Percentiles rank a stretch among this genome's conserved stretches.
Conservation (phyloP, 2,888 invertebrate genomes). For the Drosophila subsilvestris region DNA sequence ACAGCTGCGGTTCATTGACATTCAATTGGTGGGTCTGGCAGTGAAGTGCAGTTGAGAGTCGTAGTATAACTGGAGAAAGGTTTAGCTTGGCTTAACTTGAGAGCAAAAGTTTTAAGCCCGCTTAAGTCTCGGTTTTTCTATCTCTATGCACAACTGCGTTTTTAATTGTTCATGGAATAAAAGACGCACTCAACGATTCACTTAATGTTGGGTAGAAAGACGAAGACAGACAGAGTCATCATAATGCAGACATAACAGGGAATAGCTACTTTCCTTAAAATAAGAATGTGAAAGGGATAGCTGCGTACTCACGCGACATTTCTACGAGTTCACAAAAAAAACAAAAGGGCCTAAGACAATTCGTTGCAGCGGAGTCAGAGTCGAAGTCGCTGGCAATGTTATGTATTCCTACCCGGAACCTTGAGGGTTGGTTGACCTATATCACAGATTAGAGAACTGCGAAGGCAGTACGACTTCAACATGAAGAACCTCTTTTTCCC, state of each 20-base stretch:
- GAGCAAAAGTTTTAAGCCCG: conserved; percentile 30
- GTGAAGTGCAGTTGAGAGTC: background rate
- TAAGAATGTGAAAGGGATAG: conserved; percentile 31
- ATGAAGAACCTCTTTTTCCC: conserved; percentile 60
- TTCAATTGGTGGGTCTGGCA: conserved; percentile 66
- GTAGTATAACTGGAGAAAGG: conserved; percentile 4
- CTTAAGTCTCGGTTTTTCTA: conserved; percentile 10
- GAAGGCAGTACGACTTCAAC: conserved; percentile 16
- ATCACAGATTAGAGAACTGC: conserved; percentile 65
- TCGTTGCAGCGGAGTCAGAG: conserved; percentile 32
- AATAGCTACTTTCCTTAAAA: conserved; percentile 57
- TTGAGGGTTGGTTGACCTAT: conserved; percentile 80
- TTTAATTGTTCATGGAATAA: conserved; percentile 78
- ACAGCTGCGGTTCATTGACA: conserved; percentile 72
- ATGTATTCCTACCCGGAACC: conserved; percentile 58
- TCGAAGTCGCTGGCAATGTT: conserved; percentile 1
- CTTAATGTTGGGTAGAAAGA: conserved; percentile 52
- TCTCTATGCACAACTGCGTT: conserved; percentile 71
- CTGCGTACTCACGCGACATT: conserved; percentile 65
- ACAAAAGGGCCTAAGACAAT: conserved; percentile 60
- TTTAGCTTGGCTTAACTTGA: conserved; percentile 35
- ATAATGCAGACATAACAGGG: conserved; percentile 37
- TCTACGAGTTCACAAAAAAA: conserved; percentile 63
- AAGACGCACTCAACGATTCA: conserved; percentile 72
- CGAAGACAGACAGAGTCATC: conserved; percentile 3